These are phyloP conservation scores for Choristoneura rosaceana DNA, from an alignment of 2,888 invertebrate genomes.

Conservation along the genomic window DNA sequence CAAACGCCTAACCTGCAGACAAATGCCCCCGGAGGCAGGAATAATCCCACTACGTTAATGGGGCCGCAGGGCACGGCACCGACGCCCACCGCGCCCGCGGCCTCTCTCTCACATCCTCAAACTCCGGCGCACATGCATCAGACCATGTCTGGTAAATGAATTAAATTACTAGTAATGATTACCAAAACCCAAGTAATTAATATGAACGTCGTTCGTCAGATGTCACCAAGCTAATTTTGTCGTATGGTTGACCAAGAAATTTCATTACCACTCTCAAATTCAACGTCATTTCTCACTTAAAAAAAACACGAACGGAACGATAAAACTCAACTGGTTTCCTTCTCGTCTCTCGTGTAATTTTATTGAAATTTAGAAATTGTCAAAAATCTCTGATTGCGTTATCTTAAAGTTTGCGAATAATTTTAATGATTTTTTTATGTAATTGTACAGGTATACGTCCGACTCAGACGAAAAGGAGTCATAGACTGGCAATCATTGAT, in stretches of 20 bases:
- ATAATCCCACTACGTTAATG: constrained; percentile 61
- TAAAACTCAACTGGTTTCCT: too few relatives aligned
- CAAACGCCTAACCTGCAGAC: constrained; percentile 71
- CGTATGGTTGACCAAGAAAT: too few relatives aligned
- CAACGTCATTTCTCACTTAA: too few relatives aligned
- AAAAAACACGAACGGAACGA: too few relatives aligned
- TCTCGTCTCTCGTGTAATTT: not conserved
- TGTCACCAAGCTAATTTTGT: too few relatives aligned
- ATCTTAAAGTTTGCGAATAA: not conserved
- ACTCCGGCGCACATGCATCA: constrained; percentile 72
- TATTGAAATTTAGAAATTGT: not conserved
- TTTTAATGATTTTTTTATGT: not conserved
- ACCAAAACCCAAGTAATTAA: too few relatives aligned
- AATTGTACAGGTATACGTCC: constrained; percentile 67
- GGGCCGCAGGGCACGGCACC: constrained; percentile 67
- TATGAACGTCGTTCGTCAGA: too few relatives aligned
- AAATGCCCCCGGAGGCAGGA: constrained; percentile 61
- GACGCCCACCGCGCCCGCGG: constrained; percentile 65
- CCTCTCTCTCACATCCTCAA: constrained; percentile 66
- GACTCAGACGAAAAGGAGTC: constrained; percentile 67
- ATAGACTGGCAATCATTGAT: constrained; percentile 73
- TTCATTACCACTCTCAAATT: too few relatives aligned
- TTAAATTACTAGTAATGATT: too few relatives aligned
- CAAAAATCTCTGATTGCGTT: too few relatives aligned
- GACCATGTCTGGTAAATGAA: constrained; percentile 65